Evolutionary conservation across 2,113 vertebrate species (phyloP).

Genomic region (Pelvicachromis taeniatus): DNA sequence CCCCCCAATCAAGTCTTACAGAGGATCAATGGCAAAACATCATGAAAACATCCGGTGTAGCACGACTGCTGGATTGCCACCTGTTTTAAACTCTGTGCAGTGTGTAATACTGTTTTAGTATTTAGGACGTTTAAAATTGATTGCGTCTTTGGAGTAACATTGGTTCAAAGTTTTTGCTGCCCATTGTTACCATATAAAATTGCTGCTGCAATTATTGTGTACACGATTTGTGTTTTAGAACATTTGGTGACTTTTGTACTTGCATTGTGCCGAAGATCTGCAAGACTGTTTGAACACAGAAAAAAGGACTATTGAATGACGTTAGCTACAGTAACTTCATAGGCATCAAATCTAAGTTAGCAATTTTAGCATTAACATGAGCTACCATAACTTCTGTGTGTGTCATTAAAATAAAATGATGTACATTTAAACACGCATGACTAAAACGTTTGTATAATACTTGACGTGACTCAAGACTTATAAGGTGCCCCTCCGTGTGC

Average conservation of each 20-base stretch:
- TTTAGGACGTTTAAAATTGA: neutral
- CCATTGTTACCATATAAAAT: neutral
- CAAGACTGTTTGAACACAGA: neutral
- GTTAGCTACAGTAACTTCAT: no score
- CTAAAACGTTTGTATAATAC: no score
- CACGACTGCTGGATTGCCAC: neutral
- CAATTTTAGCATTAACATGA: no score
- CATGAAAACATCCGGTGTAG: neutral
- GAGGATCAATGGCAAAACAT: neutral
- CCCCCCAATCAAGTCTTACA: neutral
- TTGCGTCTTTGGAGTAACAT: neutral
- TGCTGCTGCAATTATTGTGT: neutral
- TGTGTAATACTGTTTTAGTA: neutral
- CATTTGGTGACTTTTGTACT: neutral
- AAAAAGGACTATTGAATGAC: no score
- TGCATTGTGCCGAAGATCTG: neutral
- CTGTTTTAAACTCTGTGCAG: neutral
- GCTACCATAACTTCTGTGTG: no score
- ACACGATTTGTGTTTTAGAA: neutral
- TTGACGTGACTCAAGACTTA: no score
- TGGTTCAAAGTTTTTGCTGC: neutral
- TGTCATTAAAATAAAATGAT: no score
- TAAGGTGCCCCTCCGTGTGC: no score
- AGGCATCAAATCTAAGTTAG: no score
- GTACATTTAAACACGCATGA: no score